Percentiles rank a stretch among this genome's conserved stretches.
These are phyloP conservation scores for Centropristis striata DNA, from an alignment of 2,113 vertebrate species.

Conservation along the genomic window DNA sequence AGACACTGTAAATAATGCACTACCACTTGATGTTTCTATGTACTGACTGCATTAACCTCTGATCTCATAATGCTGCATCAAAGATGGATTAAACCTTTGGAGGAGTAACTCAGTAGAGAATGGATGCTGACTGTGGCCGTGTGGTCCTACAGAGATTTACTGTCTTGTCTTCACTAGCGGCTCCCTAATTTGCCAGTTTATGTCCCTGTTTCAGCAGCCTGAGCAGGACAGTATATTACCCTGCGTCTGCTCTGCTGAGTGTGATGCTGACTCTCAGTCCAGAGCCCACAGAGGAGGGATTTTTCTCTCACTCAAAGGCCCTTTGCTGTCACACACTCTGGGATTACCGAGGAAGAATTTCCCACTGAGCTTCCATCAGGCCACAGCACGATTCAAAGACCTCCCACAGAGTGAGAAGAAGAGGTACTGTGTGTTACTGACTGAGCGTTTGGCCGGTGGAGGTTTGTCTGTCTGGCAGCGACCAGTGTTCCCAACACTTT, in stretches of 20 bases:
- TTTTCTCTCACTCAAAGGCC: slow-evolving; percentile 52
- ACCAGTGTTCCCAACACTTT: slow-evolving; percentile 17
- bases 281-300: slow-evolving; percentile 40
- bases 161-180: slow-evolving; percentile 25
- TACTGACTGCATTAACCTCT: slow-evolving; percentile 6
- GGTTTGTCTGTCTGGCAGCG: slow-evolving; percentile 38
- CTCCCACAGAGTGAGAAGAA: slow-evolving; percentile 67
- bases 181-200: slow-evolving; percentile 45
- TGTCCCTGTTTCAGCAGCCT: slow-evolving; percentile 50
- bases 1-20: neutral
- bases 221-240: slow-evolving; percentile 25
- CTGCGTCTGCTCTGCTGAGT: slow-evolving; percentile 38
- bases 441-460: slow-evolving; percentile 34
- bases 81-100: slow-evolving; percentile 8
- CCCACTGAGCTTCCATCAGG: slow-evolving; percentile 57
- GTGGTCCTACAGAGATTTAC: slow-evolving; percentile 40
- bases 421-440: slow-evolving; percentile 33
- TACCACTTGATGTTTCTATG: neutral
- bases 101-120: slow-evolving; percentile 18
- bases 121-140: slow-evolving; percentile 35
- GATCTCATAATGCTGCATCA: slow-evolving; percentile 18
- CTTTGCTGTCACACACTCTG: slow-evolving; percentile 47
- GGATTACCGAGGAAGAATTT: slow-evolving; percentile 45
- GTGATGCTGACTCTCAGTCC: slow-evolving; percentile 38
- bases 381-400: slow-evolving; percentile 58